These are phyloP conservation scores for Koerneria pararmatus DNA, from an alignment of 2,888 invertebrate species.

Conservation along the genomic window DNA sequence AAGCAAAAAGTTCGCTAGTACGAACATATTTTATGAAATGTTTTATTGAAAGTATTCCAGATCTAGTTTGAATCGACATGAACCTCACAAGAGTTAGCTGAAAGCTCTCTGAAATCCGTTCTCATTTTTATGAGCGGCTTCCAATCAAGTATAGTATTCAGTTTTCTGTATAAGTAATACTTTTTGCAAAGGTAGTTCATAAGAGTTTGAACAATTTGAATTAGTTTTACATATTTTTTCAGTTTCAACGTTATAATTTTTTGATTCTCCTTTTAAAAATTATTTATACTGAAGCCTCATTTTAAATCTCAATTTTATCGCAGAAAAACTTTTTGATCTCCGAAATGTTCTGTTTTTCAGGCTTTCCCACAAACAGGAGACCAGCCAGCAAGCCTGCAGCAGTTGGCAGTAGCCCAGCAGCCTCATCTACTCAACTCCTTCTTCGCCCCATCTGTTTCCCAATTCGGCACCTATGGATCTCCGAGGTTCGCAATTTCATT, in stretches of 20 bases:
- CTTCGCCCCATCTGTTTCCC: slow-evolving; percentile 8
- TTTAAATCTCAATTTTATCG: background rate
- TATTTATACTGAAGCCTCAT: background rate
- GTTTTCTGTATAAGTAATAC: background rate
- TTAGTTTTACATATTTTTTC: background rate
- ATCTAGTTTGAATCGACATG: no score
- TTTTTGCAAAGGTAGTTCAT: no score
- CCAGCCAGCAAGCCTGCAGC: no score
- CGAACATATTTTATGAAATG: no score
- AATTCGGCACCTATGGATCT: slow-evolving; percentile 10
- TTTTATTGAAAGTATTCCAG: no score
- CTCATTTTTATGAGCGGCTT: no score
- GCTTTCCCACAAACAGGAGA: slow-evolving; percentile 15
- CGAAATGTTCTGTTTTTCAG: slow-evolving; percentile 5
- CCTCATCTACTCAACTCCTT: slow-evolving; percentile 14
- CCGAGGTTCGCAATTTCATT: no score
- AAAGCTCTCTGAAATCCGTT: no score
- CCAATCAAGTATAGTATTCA: background rate
- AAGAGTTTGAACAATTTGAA: background rate
- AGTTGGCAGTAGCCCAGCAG: no score
- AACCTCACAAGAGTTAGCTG: no score
- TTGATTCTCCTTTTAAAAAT: background rate
- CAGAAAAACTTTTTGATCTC: no score
- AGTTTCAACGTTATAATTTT: background rate
- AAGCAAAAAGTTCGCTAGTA: no score